These are phyloP conservation scores for Tinea semifulvella DNA, from an alignment of 2,888 invertebrate genomes.

Conservation along the genomic window DNA sequence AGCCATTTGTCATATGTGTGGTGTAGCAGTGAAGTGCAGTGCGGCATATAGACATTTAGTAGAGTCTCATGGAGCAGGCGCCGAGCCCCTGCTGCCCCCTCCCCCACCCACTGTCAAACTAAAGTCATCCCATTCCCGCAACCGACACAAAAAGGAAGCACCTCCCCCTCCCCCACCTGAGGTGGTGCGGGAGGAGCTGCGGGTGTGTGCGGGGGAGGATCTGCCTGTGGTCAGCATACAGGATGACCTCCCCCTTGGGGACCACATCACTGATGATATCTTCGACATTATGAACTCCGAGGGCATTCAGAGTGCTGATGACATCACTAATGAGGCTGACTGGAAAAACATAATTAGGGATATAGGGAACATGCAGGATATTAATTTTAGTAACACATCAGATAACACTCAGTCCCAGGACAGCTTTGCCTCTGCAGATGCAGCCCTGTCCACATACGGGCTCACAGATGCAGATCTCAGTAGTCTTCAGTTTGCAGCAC, in stretches of 20 bases:
- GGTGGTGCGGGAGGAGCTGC: slow-evolving; percentile 44
- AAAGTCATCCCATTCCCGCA: slow-evolving; percentile 37
- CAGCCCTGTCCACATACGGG: slow-evolving; percentile 34
- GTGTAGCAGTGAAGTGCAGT: slow-evolving; percentile 79
- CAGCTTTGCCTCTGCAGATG: slow-evolving; percentile 36
- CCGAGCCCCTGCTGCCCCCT: slow-evolving; percentile 52
- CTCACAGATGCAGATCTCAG: slow-evolving; percentile 43
- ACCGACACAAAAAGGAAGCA: slow-evolving; percentile 51
- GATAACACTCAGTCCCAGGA: slow-evolving; percentile 41
- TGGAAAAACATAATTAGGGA: slow-evolving; percentile 63
- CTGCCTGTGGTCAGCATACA: slow-evolving; percentile 62
- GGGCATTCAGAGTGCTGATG: slow-evolving; percentile 59
- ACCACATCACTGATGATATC: slow-evolving; percentile 57
- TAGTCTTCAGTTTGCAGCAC: slow-evolving; percentile 44
- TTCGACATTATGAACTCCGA: slow-evolving; percentile 62
- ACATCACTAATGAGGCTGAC: slow-evolving; percentile 53
- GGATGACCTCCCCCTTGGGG: slow-evolving; percentile 57
- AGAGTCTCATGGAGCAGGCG: slow-evolving; percentile 51
- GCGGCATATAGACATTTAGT: slow-evolving; percentile 79
- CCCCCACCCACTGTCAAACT: slow-evolving; percentile 46
- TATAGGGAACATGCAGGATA: slow-evolving; percentile 57
- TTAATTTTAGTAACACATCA: slow-evolving; percentile 37
- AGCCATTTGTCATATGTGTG: slow-evolving; percentile 82
- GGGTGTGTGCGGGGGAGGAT: slow-evolving; percentile 56
- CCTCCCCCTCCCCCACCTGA: slow-evolving; percentile 42